Evolutionary conservation across 2,113 vertebrate genomes (phyloP), one percentile per base, ranked within the genome.

Genomic region (Myotis lucifugus): DNA sequence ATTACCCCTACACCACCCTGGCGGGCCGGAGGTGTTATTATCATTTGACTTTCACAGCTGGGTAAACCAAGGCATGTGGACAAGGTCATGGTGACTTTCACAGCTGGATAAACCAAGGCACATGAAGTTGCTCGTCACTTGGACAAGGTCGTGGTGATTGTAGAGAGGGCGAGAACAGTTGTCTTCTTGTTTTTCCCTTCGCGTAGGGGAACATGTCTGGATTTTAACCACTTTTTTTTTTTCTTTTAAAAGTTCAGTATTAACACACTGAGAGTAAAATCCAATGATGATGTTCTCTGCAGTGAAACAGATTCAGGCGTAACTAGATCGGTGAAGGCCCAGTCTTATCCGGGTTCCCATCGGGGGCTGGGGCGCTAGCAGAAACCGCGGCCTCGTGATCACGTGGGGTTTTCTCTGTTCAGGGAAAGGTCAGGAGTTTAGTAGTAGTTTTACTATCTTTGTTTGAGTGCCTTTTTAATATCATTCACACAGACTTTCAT

Each of bases 21-120:
- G 7, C 9, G 69, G 64, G 88, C 52, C 79, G 29, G 76, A 94
- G 97, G 76, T 23, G 81, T 90, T 82, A 96, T 96, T 97, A 97
- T 25, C 77, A 17, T 93, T 90, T 91, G 74, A 40, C 67, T 90
- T 78, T 86, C 93, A 70, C 93, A 94, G 96, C 95, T 90, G 84
- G 96, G 97, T 89, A 97, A 6, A 42, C 42, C 42, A 42, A 42
- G 42, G 42, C 42, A 42, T 42, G 42, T 50, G n/a, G 84, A 61
- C 85, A 94, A 94, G 94, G 93, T 95, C 91, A 86, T 2, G 32
- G 67, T 91, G 74, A 40, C 67, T 90, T 78, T 86, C 93, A 70
- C 91, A 46, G 46, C 46, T 46, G 46, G 46, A 8, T 46, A 46
- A 46, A 11, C 46, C 46, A 46, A 46, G 8, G 46, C 46, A 46